Evolutionary conservation across 2,113 vertebrate species (phyloP).

Genomic region (Dinomys branickii): DNA sequence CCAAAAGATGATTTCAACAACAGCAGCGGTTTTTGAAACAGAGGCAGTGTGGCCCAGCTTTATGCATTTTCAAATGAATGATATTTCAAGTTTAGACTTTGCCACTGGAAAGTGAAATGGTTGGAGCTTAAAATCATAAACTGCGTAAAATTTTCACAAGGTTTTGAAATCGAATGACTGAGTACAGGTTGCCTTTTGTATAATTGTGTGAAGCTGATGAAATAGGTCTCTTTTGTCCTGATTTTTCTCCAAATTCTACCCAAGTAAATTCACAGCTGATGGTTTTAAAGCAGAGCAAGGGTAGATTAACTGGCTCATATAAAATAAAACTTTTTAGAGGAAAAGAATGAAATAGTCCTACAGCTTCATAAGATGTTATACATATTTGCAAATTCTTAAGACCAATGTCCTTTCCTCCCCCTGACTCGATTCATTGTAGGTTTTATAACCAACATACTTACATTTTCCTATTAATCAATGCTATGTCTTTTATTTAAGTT

Average conservation of each 20-base stretch:
- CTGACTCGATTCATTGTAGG: neutral
- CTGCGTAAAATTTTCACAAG: neutral
- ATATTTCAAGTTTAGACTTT: constrained; percentile 17
- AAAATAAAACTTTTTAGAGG: constrained; percentile 46
- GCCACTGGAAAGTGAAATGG: neutral
- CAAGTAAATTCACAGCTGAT: constrained; percentile 50
- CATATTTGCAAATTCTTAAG: constrained; percentile 41
- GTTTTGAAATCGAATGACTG: constrained; percentile 43
- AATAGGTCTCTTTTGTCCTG: constrained; percentile 35
- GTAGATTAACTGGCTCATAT: constrained; percentile 37
- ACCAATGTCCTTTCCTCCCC: neutral
- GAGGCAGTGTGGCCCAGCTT: neutral
- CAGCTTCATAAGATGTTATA: constrained; percentile 25
- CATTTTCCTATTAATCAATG: neutral
- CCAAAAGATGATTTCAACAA: neutral
- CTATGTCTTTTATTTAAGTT: constrained; percentile 39
- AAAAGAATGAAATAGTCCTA: constrained; percentile 26
- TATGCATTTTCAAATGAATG: neutral
- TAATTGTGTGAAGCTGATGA: constrained; percentile 26
- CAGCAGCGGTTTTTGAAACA: neutral
- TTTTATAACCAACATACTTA: neutral
- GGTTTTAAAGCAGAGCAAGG: constrained; percentile 38
- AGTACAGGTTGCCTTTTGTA: constrained; percentile 7
- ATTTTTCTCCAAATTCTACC: constrained; percentile 60
- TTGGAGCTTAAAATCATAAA: neutral